Evolutionary conservation across 30 jellyfish, hydroid and myxozoan genomes (phyloP), one percentile per base, ranked within the genome.

Genomic region (Aurelia sp.): DNA sequence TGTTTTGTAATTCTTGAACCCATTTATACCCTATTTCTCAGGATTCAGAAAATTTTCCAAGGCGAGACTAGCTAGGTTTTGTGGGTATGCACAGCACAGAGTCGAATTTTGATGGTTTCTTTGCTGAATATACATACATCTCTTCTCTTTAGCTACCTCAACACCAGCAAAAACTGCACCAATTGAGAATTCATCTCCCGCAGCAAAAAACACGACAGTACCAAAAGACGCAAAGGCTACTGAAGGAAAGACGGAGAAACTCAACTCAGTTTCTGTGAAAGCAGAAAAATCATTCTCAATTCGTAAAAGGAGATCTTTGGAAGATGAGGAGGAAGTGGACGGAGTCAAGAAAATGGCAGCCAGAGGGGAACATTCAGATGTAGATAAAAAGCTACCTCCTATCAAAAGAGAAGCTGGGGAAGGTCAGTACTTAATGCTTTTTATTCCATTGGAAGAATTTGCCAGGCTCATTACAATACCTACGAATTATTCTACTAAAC

Each of bases 261-360:
- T 75, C 74, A 55, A 85, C 7, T 52, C 86, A 22, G 60, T 74
- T 16, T 11, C 88, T 0, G 94, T 73, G 22, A 50, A 50, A 50
- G 82, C 81, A 3, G 94, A 85, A 61, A 74, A 75, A 21, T 52
- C 80, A 7, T 38, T 73, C 63, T 85, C 94, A 19, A 72, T 74
- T 5, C 74, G 94, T 40, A 85, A 85, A 40, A 63, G 94, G 20
- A 33, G 94, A 22, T 85, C 94, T 2, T 31, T 85, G 33, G 94
- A 85, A 6, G 88, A 75, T 6, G 88, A 60, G 4, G 94, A 85
- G 7, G 88, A 75, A 44, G 27, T 79, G 5, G 96, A 87, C 22
- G 96, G 96, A 18, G 96, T 63, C 47, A 77, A 66, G 47, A 87
- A 87, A 72, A 87, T 87, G 96, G 96, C 96, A 8, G 96, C 96